Evolutionary conservation across 2,113 vertebrate species (phyloP), one percentile per base, ranked within the genome.

Genomic region (Fregata magnificens): DNA sequence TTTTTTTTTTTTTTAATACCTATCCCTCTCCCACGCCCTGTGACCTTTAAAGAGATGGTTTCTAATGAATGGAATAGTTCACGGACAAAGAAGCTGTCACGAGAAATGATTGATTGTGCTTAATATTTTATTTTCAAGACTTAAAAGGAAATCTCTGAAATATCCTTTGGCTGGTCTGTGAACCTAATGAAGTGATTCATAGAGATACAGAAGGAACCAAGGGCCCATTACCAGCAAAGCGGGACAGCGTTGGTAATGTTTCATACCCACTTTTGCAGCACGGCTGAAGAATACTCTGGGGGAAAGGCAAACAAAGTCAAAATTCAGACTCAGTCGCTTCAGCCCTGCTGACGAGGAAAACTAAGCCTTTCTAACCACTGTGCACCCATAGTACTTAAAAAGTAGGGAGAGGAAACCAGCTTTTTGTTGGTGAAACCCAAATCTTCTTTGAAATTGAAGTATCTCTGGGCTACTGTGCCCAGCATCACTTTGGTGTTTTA

Each of bases 121-220:
- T 93, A 85, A 82, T 92, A 91, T 89, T 94, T 95, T 92, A 86
- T 87, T 94, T 95, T 89, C 95, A 71, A 56, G 77, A 79, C 82
- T 91, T 91, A 79, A 91, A 94, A 91, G 61, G 63, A 95, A 87
- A 87, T 79, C 55, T 91, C 81, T 86, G 80, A 87, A 95, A 87
- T 92, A 92, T 65, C 73, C 61, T 92, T 92, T 95, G 93, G 22
- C 83, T 85, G 81, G 53, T 91, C 65, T 89, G 56, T 49, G 80
- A 94, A 89, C 77, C 45, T 94, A 91, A 87, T 79, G 69, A 76
- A 91, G 77, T 72, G 77, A 69, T 95, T 94, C 77, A 58, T 1
- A 80, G 70, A 77, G 56, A 66, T n/a, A 22, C 10, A 69, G 86
- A 69, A 82, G 69, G 89, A 95, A 78, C 44, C 2, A 2, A 56